These are phyloP conservation scores for Forbesichthys agassizii DNA, from an alignment of 2,113 vertebrate genomes.

Conservation along the genomic window DNA sequence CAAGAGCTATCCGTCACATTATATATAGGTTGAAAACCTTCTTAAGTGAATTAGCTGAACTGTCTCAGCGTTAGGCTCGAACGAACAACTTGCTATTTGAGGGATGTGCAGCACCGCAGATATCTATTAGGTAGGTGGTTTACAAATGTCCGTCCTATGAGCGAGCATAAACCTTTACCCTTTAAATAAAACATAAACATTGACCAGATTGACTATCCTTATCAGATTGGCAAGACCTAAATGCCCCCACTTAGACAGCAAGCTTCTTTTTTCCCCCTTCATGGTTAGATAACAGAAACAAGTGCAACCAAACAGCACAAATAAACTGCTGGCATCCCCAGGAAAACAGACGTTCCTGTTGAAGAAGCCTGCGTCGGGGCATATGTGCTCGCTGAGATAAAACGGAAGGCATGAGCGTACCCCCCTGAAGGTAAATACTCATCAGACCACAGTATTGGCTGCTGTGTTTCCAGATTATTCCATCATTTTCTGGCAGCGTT, in stretches of 20 bases:
- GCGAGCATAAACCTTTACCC: too few species aligned
- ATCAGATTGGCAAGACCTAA: slow-evolving; percentile 6
- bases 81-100: slow-evolving; percentile 33
- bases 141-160: too few species aligned
- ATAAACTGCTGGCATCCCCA: slow-evolving; percentile 54
- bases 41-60: slow-evolving; percentile 55
- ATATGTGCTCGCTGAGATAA: slow-evolving; percentile 73
- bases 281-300: slow-evolving; percentile 26
- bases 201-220: background rate
- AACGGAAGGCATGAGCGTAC: slow-evolving; percentile 61
- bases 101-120: slow-evolving; percentile 35
- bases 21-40: slow-evolving; percentile 43
- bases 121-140: too few species aligned
- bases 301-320: slow-evolving; percentile 42
- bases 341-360: slow-evolving; percentile 58
- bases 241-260: slow-evolving; percentile 12
- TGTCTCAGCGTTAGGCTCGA: slow-evolving; percentile 23
- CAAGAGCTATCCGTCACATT: slow-evolving; percentile 57
- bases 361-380: slow-evolving; percentile 50
- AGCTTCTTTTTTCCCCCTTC: background rate
- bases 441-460: slow-evolving; percentile 70
- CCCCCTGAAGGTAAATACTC: slow-evolving; percentile 67
- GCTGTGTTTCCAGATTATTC: slow-evolving; percentile 69
- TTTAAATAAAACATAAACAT: too few species aligned
- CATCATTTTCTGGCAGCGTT: slow-evolving; percentile 61